Evolutionary conservation across 2,113 vertebrate genomes (phyloP), one percentile per base, ranked within the genome.

Genomic region (Leptobrachium ailaonicum): DNA sequence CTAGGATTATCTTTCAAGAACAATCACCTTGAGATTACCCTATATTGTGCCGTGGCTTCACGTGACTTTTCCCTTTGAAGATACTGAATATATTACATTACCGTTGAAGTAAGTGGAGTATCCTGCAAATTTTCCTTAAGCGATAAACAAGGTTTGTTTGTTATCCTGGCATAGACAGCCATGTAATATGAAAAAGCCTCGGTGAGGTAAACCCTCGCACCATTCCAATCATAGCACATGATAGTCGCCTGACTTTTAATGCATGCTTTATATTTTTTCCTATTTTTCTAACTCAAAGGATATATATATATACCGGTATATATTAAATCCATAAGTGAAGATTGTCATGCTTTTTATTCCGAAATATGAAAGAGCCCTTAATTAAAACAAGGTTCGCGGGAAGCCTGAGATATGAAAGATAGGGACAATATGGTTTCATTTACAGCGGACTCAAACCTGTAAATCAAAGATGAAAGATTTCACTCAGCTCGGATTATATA

Each of bases 401-500:
- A 87, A 91, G 87, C 91, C 88, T 82, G 50, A 86, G 92, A 92
- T 93, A 90, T 89, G 89, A 92, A 89, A 92, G 89, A 92, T 94
- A 92, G 86, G 86, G 86, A 85, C 91, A 94, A 94, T 95, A 79
- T 92, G 91, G 89, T 94, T 94, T 90, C 66, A 87, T 84, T 92
- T 93, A 92, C 82, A 86, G 85, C 83, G 88, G 90, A 91, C 90
- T 89, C 86, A 83, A 90, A 95, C 92, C 90, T 93, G 90, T 91
- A 93, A 94, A 92, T 94, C 91, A 92, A 90, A 91, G 90, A 93
- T 91, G 90, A 92, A 91, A 92, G 87, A 91, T 92, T 93, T 94
- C 90, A 92, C 92, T 95, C 91, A 94, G 92, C 90, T 92, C 90
- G 91, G 92, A 93, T 94, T 92, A 92, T 91, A 90, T 89, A 91